Evolutionary conservation across 2,113 vertebrate species (phyloP), one percentile per base, ranked within the genome.

Genomic region (Dromiciops gliroides): DNA sequence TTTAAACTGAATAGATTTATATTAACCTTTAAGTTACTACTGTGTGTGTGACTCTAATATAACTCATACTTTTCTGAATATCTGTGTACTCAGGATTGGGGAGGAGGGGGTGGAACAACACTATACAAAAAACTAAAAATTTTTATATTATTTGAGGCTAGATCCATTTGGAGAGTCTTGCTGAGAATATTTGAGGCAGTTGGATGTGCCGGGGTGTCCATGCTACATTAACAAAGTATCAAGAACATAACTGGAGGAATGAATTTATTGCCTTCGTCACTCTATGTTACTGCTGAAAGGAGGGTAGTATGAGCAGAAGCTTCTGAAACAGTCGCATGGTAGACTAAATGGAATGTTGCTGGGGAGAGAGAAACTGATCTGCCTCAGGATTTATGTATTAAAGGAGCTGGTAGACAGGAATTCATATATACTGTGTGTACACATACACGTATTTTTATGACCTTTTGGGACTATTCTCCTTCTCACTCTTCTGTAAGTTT

Each of bases 1-100:
- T 94, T 91, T 89, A 96, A 56, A 94, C 89, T 26, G 51, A 49
- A 24, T 28, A 37, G 92, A 92, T 94, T 95, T 93, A 93, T 92
- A 90, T 91, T 28, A 60, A 48, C 83, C 67, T 95, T 48, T 95
- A 94, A 89, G 93, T 60, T 60, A 31, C 56, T 60, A 31, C 31
- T 60, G 50, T 50, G 50, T 50, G 50, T 50, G 50, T 50, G 3
- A 51, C 51, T 3, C 51, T 51, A 51, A 52, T 52, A 52, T 52
- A 24, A 23, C 51, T 52, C 23, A 56, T 28, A 31, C 26, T 14
- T 67, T 67, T 67, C 16, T 14, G 11, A 37, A 67, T 37, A 60
- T 60, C 28, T 60, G 0, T 44, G 6, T 83, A 22, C 6, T 83
- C 37, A 83, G 37, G 37, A 83, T 44, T 31, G 56, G 37, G 67